A percentile compares a stretch with the other conserved stretches of the same genome.
These are phyloP conservation scores for Mesembrinibis cayennensis DNA, from an alignment of 2,113 vertebrate species.

Conservation along the genomic window DNA sequence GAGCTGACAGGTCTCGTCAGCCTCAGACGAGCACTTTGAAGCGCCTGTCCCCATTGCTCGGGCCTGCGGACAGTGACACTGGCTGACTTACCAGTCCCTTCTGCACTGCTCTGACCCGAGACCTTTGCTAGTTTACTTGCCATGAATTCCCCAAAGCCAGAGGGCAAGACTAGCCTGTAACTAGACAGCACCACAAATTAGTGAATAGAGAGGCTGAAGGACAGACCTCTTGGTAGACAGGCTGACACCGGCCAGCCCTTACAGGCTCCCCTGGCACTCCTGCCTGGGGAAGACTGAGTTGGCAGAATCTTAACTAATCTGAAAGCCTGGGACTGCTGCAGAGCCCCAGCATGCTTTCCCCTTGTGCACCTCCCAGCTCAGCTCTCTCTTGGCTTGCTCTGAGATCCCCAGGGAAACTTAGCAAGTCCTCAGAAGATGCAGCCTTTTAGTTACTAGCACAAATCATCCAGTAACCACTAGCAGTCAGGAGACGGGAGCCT, in stretches of 20 bases:
- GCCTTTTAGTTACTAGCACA: background rate
- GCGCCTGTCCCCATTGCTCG: background rate
- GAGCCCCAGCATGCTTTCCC: background rate
- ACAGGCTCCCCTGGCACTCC: background rate
- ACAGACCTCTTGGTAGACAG: background rate
- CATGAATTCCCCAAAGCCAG: background rate
- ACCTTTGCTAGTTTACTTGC: background rate
- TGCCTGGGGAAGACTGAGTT: background rate
- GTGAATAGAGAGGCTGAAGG: background rate
- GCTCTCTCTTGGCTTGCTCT: conserved; percentile 11
- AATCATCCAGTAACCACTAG: background rate
- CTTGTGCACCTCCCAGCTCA: background rate
- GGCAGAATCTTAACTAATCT: background rate
- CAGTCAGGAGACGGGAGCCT: background rate
- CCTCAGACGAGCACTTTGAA: background rate
- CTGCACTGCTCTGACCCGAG: background rate
- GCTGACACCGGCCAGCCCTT: background rate
- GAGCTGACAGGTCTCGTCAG: background rate
- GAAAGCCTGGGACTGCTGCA: background rate
- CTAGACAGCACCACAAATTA: background rate
- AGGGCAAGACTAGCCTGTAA: background rate
- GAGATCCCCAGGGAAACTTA: background rate
- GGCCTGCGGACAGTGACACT: background rate
- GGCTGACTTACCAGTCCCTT: background rate
- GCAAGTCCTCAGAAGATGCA: background rate